Evolutionary conservation across 2,797 vertebrate species (phyloP), one percentile per base, ranked within the genome.

Genomic region (Hydrophis major): DNA sequence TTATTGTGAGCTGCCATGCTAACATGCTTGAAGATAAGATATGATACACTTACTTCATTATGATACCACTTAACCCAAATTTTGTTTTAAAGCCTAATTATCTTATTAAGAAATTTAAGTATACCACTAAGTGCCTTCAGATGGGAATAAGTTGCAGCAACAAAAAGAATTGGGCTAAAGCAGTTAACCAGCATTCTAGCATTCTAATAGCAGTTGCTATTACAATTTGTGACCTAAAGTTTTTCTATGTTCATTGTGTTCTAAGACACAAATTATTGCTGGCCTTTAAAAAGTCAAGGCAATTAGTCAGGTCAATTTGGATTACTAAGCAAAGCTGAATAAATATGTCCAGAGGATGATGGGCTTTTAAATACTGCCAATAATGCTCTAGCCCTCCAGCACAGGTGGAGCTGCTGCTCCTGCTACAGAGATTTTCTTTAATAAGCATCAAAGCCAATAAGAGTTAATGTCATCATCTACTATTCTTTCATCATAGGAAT

Each of bases 381-480:
- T 93, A 93, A 87, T 86, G 91, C 93, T 89, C 12, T 63, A 89
- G n/a, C 87, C 94, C 93, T 97, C 53, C 92, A 94, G 94, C 93
- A 94, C 83, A 95, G 95, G 94, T 59, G 94, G 93, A 94, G 89
- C 87, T 95, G 91, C 92, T 96, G 59, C 74, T 74, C 69, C 53
- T 93, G 89, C 91, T 12, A 37, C 69, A 92, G 94, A 87, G 56
- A 50, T 91, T 91, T 88, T 95, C 69, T 94, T 96, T 96, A 94
- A 95, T 88, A 95, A 96, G 93, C 95, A 95, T 0, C 1, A 93
- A 59, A 83, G 56, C 90, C 93, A 90, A 6, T 50, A 74, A 86
- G 94, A 95, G 94, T 96, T 94, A 95, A 60, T 90, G 56, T 93
- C 95, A 88, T 93, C 92, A 93, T 91, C 57, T 83, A 91, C 37